Base-by-base conservation (phyloP, 2,113 vertebrate genomes). In the Varanus komodoensis region DNA sequence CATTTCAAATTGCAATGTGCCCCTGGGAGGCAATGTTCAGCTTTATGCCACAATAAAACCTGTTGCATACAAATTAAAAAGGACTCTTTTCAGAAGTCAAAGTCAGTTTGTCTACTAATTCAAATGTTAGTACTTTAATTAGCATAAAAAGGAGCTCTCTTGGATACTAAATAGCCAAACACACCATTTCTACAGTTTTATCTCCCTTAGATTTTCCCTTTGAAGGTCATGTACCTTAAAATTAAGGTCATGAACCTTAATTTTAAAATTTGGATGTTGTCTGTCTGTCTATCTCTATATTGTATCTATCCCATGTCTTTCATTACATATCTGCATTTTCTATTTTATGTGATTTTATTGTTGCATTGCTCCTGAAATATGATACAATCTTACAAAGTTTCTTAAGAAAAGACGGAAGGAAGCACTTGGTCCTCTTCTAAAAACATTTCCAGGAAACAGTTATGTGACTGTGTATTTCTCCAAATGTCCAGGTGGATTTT, bases 31-130 rank as follows among this genome's bases (percentile, higher is more conserved):
- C 23, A 77, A 50, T 19, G 23, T 34, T 84, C 74, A 38, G 61
- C 38, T 68, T 89, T 38, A 84, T 78, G 74, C 57, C 8, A 67
- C 57, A 68, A 89, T 84, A 84, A 84, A 84, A 34, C 57, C 23
- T 68, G 38, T 89, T 78, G 82, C 71, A 84, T 84, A 52, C 57
- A 78, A 89, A 89, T 89, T 84, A 84, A 67, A 50, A 84, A 34
- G 73, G 25, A n/a, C 34, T 64, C 6, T 68, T 84, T 84, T 12
- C 25, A 34, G 68, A 73, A 91, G 84, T 14, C n/a, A n/a, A 48
- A 0, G 3, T 61, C 27, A 44, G 34, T 44, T 1, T 32, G 83
- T 52, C 50, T 77, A 29, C 27, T 15, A 69, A 87, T 23, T 61
- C 34, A 61, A 64, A 84, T n/a, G 21, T 0, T 77, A 80, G 12